Conservation (phyloP, 2,797 vertebrate genomes). For the Urosaurus nigricauda region DNA sequence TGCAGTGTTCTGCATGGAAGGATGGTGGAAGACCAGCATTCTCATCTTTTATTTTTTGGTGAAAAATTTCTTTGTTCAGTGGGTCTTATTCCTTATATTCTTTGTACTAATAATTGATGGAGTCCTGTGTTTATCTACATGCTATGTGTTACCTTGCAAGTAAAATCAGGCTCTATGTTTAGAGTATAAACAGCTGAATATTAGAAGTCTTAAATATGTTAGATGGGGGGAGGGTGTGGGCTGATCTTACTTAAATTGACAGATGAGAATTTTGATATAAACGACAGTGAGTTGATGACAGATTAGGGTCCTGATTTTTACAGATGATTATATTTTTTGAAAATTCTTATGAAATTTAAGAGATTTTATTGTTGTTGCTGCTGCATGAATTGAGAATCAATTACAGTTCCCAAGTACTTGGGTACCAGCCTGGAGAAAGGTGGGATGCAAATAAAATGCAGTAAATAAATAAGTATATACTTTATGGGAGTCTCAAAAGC, state of each 20-base stretch:
- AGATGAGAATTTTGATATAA: neutral
- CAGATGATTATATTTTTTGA: neutral
- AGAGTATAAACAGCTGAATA: slow-evolving; percentile 21
- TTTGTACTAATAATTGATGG: neutral
- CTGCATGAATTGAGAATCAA: fast-evolving
- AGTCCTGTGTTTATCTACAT: neutral
- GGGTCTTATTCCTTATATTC: neutral
- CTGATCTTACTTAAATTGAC: slow-evolving; percentile 5
- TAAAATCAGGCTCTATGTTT: neutral
- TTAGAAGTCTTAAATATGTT: slow-evolving; percentile 21
- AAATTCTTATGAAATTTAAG: slow-evolving; percentile 18
- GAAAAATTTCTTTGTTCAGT: neutral
- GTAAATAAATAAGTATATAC: no score
- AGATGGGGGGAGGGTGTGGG: neutral
- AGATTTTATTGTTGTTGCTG: neutral
- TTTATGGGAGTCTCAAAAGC: neutral
- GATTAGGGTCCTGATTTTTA: neutral
- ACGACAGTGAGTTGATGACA: neutral
- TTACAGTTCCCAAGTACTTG: neutral
- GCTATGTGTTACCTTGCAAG: neutral
- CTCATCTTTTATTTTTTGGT: neutral
- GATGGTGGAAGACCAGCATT: neutral
- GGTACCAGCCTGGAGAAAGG: no score
- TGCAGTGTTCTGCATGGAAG: neutral
- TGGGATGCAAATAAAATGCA: no score